Percentiles rank a stretch among this genome's conserved stretches.
Conservation (phyloP, 2,797 vertebrate genomes). For the Antrozous pallidus region DNA sequence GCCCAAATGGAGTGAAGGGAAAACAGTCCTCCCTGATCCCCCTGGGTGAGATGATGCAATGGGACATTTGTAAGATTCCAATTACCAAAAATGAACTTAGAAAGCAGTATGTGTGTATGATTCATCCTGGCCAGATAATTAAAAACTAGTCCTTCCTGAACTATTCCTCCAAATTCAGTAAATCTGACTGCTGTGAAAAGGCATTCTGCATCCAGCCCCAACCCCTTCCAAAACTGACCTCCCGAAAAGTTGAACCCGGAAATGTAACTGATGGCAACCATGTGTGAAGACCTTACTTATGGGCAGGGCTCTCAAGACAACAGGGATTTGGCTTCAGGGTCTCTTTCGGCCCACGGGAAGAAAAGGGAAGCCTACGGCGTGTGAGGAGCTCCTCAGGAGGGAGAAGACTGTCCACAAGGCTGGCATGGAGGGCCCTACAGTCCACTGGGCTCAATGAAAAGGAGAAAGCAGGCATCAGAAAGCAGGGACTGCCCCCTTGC, state of each 20-base stretch:
- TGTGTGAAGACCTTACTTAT: background rate
- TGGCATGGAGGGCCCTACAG: background rate
- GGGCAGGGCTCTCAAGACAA: background rate
- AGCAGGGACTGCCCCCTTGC: background rate
- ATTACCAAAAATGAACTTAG: slow-evolving; percentile 38
- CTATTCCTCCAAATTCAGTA: background rate
- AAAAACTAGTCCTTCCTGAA: background rate
- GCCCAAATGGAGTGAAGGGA: background rate
- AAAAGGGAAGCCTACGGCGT: background rate
- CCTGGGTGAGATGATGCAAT: background rate
- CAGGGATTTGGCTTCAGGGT: background rate
- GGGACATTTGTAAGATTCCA: slow-evolving; percentile 45
- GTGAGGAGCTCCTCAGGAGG: background rate
- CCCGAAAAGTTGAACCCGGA: background rate
- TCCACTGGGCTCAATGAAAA: background rate
- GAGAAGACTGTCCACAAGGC: background rate
- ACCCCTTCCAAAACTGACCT: background rate
- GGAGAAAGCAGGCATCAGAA: background rate
- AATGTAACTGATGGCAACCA: background rate
- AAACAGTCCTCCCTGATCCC: background rate
- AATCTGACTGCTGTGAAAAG: background rate
- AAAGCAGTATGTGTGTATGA: background rate
- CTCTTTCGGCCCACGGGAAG: background rate
- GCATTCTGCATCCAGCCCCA: background rate
- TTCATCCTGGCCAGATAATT: background rate